Conservation (phyloP, 2,888 invertebrate species). For the Oegoconia quadripuncta region DNA sequence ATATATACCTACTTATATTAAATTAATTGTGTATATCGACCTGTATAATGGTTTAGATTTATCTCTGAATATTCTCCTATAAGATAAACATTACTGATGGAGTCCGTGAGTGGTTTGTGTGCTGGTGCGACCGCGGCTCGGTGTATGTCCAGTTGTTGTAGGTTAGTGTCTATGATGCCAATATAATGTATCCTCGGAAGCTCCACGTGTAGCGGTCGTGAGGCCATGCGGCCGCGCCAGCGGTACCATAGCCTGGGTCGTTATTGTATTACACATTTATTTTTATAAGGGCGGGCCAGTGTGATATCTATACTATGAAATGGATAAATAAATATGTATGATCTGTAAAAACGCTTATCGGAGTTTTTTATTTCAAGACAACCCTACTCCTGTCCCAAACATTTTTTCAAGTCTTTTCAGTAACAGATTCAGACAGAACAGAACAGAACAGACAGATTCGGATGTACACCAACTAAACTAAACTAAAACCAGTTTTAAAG, state of each 20-base stretch:
- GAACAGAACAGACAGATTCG: too few relatives aligned
- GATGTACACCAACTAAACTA: not conserved
- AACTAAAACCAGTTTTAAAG: not conserved
- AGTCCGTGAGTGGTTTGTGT: conserved; percentile 49
- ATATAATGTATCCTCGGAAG: conserved; percentile 47
- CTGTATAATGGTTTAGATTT: conserved; percentile 77
- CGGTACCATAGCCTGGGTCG: conserved; percentile 57
- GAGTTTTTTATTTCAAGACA: conserved; percentile 43
- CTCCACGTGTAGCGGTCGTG: conserved; percentile 26
- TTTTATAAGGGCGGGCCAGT: conserved; percentile 80
- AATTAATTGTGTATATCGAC: conserved; percentile 72
- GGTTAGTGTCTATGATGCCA: conserved; percentile 64
- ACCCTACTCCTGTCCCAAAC: too few relatives aligned
- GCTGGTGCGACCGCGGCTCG: conserved; percentile 58
- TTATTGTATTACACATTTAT: conserved; percentile 77
- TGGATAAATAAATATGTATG: conserved; percentile 79
- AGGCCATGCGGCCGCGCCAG: conserved; percentile 56
- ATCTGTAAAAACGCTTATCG: conserved; percentile 75
- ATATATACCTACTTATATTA: conserved; percentile 54
- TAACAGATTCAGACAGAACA: too few relatives aligned
- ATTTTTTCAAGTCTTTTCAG: too few relatives aligned
- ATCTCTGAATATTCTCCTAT: conserved; percentile 65
- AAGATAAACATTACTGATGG: conserved; percentile 52
- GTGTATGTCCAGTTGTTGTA: conserved; percentile 69
- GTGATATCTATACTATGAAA: conserved; percentile 79